Evolutionary conservation across 1,140 invertebrate species (phyloP), one percentile per base, ranked within the genome.

Genomic region (Heliconius melpomene): DNA sequence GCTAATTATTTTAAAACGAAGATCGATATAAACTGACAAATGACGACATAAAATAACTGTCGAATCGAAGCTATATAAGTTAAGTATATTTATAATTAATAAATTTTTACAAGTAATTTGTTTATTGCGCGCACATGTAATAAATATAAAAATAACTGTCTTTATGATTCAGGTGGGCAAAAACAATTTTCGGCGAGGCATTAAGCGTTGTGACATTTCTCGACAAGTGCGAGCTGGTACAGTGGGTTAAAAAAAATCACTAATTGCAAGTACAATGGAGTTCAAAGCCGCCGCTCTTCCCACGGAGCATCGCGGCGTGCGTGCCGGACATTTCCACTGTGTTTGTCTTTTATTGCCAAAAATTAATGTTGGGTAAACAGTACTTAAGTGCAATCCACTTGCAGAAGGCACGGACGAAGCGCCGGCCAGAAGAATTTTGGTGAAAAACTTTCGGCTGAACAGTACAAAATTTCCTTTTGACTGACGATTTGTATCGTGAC

Each of bases 301-400:
- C 93, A 94, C 91, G 93, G 84, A 85, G 85, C 89, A 89, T 89
- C 88, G n/a, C 57, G 81, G 84, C 87, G 87, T 87, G 88, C 89
- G 89, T 88, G 90, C 89, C 91, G 87, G 88, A 88, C 91, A 94
- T 93, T 89, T 87, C 89, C 74, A 74, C 89, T 89, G 85, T 89
- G 89, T 91, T 86, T 88, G 83, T 88, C 90, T 91, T 94, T 94
- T 94, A 94, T 94, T 94, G 91, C 92, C 93, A 93, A 94, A 94
- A 94, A 94, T 94, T 93, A 94, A 93, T 93, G 91, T 85, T 87
- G 92, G 82, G 91, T 92, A 93, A 93, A 93, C 86, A 93, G 91
- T 85, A 86, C 88, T 87, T 93, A 93, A 94, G 92, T 93, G 88
- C 80, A 75, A 76, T 46, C 76, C 77, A 75, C 66, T 80, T 77